Percentiles rank a stretch among this genome's conserved stretches.
These are phyloP conservation scores for Trichopria drosophilae DNA, from an alignment of 2,888 invertebrate genomes.

Conservation along the genomic window DNA sequence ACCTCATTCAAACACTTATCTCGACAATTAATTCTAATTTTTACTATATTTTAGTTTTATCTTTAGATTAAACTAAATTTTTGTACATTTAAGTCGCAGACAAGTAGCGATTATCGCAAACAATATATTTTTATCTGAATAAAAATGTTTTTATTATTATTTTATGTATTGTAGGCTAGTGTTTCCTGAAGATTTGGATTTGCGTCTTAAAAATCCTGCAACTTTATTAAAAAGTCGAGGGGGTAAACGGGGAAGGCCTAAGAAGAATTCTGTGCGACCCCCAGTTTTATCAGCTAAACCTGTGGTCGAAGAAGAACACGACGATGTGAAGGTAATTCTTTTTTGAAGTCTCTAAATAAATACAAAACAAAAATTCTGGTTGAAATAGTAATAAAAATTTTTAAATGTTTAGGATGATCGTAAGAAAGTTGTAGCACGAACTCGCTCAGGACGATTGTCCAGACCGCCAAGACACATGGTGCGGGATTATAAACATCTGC, in stretches of 20 bases:
- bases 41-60: too few relatives aligned
- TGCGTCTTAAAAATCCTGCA: constrained; percentile 44
- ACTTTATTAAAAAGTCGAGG: constrained; percentile 47
- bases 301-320: constrained; percentile 46
- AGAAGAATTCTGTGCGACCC: constrained; percentile 45
- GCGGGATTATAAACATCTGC: constrained; percentile 65
- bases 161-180: constrained; percentile 53
- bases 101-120: too few relatives aligned
- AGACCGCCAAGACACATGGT: constrained; percentile 66
- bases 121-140: too few relatives aligned
- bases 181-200: constrained; percentile 59
- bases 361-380: too few relatives aligned
- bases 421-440: constrained; percentile 61
- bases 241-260: constrained; percentile 51
- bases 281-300: constrained; percentile 40
- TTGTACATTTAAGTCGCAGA: too few relatives aligned
- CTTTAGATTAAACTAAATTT: too few relatives aligned
- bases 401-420: constrained; percentile 55
- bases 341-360: constrained; percentile 1
- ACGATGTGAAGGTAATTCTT: constrained; percentile 45
- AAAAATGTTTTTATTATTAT: constrained; percentile 4
- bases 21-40: too few relatives aligned
- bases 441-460: constrained; percentile 63
- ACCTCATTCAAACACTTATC: too few relatives aligned
- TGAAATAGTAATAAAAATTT: constrained; percentile 8